Base-by-base conservation (phyloP, 2,888 invertebrate species). In the Tromatobia lineatoria region DNA sequence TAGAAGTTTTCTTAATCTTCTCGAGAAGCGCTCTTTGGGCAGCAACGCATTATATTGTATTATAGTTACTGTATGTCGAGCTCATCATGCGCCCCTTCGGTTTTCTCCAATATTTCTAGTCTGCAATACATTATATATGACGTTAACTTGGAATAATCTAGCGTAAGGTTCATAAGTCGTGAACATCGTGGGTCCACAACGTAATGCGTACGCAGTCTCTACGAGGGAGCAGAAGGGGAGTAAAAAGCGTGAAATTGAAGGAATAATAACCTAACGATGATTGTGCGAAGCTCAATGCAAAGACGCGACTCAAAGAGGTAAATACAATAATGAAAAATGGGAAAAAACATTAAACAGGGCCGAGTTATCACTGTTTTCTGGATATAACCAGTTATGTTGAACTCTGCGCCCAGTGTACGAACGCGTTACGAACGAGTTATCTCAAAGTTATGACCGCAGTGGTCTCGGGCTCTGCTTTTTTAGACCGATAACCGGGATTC, bases 401-500 rank as follows among this genome's bases (percentile, higher is more conserved):
- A 89, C 89, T 87, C 88, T 88, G 90, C 82, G 88, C 89, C 83
- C 78, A 59, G 86, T 84, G 88, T 87, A 88, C 79, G 86, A 86
- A 71, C 82, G 74, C 87, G 88, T 88, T 89, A 84, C 88, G 87
- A 87, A 87, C 88, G 76, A 85, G 83, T 90, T 92, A 92, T 92
- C 91, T 80, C 64, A 59, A 64, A 83, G 85, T 88, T 77, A 85
- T 92, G 90, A 91, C 91, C 90, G 88, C 84, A 86, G 87, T 87
- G 89, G 88, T 88, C 90, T 87, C 88, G 70, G 75, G 81, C 64
- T 81, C 84, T 80, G 79, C 81, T 69, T 90, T 92, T 91, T 92
- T 90, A 87, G 88, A 82, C 87, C 85, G 90, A 91, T 91, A 92
- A 91, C 92, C 87, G 90, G 91, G 90, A 85, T 88, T 89, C 88